Base-by-base conservation (phyloP, 2,113 vertebrate species). In the Synchiropus splendidus region DNA sequence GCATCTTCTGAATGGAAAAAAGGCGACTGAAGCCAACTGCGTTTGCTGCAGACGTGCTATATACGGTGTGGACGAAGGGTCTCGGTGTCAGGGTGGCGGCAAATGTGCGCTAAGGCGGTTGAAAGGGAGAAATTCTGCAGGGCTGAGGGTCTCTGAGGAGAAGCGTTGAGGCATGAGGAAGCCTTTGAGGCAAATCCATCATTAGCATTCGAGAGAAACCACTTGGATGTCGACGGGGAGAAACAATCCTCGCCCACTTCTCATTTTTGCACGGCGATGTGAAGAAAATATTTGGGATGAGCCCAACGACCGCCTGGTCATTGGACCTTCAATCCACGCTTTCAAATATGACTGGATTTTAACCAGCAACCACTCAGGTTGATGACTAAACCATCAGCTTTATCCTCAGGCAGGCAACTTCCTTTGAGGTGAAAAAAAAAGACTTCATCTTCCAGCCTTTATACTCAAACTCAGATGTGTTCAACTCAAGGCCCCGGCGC, bases 151-250 rank as follows among this genome's bases (percentile, higher is more conserved):
- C 50, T 38, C 33, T 45, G 40, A 59, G 54, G 60, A 43, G 54
- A 54, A 32, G 44, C 18, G n/a, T 48, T 45, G 50, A 51, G 44
- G 50, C 45, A 47, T 43, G 57, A 63, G 54, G 65, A 71, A 72
- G 36, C 56, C 54, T 59, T 51, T 36, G 35, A 59, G 65, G 62
- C 61, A 58, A 74, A 76, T 79, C 56, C 69, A 33, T 70, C 61
- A 79, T 79, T 82, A 76, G 72, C 58, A 77, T 79, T 65, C 61
- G 34, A 35, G 69, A 66, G 39, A 51, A 70, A 60, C 36, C 1
- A 34, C 36, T 18, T 42, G 15, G 38, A 40, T 32, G 45, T 35
- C 11, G 5, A 54, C 15, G 6, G 54, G 16, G 40, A 13, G 58
- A 11, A 62, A 0, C 14, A 41, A 42, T 31, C 50, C 18, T 45